Base-by-base conservation (phyloP, 2,888 invertebrate species). In the Melolontha melolontha region DNA sequence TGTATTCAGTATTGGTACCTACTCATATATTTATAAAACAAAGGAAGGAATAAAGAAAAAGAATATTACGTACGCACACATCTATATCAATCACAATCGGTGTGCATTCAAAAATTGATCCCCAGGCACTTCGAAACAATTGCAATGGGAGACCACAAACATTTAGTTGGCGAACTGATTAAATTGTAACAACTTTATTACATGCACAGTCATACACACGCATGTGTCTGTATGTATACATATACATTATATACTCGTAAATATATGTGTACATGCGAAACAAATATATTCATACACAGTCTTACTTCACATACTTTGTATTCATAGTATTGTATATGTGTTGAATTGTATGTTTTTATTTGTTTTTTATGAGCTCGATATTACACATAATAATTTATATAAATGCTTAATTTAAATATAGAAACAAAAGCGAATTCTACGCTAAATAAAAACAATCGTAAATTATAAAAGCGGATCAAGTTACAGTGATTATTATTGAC, bases 361-460 rank as follows among this genome's bases (percentile, higher is more conserved):
- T 17, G n/a, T 40, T 54, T 57, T 55, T 47, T 55, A 42, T 17
- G 44, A 49, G 55, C 16, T 29, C 49, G 29, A 41, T 40, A 52
- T 64, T 51, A 59, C 65, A 64, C 68, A 57, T 68, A 64, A 65
- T 68, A 68, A 68, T 57, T 68, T 68, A 68, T 64, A 64, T 57
- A 54, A 57, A 51, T 55, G 52, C 44, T 68, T 65, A 51, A 68
- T 68, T 68, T 68, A 64, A 68, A 68, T 68, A 59, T 50, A 50
- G 59, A 65, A 68, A 68, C 68, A 68, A 64, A 68, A 65, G 64
- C 68, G 11, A 42, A 22, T 11, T 22, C 22, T 42, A 42, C 7
- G 22, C 42, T 49, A 54, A 66, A 55, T 47, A 66, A 55, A 55
- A 34, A 6, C 64, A 50, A 14, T 64, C 52, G 52, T 64, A 64